These are phyloP conservation scores for Clarias pachynema DNA, from an alignment of 2,797 vertebrate species.

Conservation along the genomic window DNA sequence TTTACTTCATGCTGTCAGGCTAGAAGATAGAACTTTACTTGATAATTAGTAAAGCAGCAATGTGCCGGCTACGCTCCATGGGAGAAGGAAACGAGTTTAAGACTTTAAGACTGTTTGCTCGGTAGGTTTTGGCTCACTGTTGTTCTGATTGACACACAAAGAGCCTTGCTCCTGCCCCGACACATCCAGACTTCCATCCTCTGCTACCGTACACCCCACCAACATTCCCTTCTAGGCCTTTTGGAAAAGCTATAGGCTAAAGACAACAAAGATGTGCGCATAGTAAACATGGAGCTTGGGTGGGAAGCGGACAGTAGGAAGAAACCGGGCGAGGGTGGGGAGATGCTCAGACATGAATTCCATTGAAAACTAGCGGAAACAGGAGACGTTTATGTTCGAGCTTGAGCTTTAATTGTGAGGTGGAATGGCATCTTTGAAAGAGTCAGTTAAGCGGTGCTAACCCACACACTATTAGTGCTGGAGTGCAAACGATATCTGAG, in stretches of 20 bases:
- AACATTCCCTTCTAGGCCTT: constrained; percentile 36
- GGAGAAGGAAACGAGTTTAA: constrained; percentile 26
- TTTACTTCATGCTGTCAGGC: background rate
- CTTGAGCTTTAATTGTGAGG: constrained; percentile 53
- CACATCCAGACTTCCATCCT: constrained; percentile 39
- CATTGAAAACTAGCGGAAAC: constrained; percentile 50
- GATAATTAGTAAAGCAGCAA: background rate
- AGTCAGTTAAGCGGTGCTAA: constrained; percentile 50
- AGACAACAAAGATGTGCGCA: constrained; percentile 49
- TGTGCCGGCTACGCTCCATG: background rate
- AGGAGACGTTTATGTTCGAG: constrained; percentile 42
- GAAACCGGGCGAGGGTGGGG: constrained; percentile 30
- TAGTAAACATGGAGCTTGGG: constrained; percentile 50
- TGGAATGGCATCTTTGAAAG: constrained; percentile 49
- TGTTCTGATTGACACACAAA: constrained; percentile 54
- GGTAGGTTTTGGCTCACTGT: constrained; percentile 46
- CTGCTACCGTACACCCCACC: background rate
- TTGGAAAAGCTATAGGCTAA: constrained; percentile 37
- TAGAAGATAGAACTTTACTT: background rate
- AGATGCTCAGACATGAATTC: constrained; percentile 49
- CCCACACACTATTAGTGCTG: constrained; percentile 55
- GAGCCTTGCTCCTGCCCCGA: constrained; percentile 50
- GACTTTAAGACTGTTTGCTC: constrained; percentile 15
- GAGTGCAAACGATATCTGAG: constrained; percentile 54
- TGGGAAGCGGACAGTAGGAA: constrained; percentile 25